Evolutionary conservation across 1,140 invertebrate species (phyloP), one percentile per base, ranked within the genome.

Genomic region (Brachionus calyciflorus): DNA sequence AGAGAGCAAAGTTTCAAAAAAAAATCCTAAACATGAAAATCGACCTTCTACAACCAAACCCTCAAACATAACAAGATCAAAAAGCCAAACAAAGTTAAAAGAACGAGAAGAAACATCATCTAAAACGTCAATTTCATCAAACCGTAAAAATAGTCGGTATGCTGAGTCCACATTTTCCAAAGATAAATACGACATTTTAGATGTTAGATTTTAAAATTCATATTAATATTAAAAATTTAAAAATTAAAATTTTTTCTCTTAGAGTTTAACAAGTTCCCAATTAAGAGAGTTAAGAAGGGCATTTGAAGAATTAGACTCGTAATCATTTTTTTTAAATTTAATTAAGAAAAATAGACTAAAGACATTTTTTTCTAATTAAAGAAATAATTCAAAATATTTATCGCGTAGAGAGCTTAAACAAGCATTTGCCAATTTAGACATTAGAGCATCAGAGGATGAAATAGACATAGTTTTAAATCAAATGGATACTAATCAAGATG

Each of bases 401-500:
- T 73, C 69, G 3, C 46, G 69, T 9, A 51, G 21, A 55, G 69
- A 73, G 46, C 14, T 73, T 10, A 49, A 55, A n/a, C 30, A 73
- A 10, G 44, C 69, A 12, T 73, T 73, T 30, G n/a, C 10, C n/a
- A 41, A 30, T 30, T 73, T 73, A 12, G 69, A 73, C 28, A 73
- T 73, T 40, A 19, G 69, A 21, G 69, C 46, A 33, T 51, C 69
- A 33, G 69, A 73, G 41, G 46, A 51, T n/a, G 69, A 73, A 24
- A 73, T 73, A 0, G 69, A 73, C 9, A 30, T 51, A 12, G n/a
- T 73, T 51, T 37, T 73, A 9, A 73, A 73, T 73, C 69, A 73
- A 51, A 73, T 73, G 69, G 69, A 73, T 17, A 40, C 69, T 21
- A 73, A 73, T 40, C 10, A 73, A 3, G 69, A 73, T 41, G 69